A percentile compares a stretch with the other conserved stretches of the same genome.
phyloP scores from a whole-genome alignment of 2,797 vertebrate species.

The Taeniopygia guttata region DNA sequence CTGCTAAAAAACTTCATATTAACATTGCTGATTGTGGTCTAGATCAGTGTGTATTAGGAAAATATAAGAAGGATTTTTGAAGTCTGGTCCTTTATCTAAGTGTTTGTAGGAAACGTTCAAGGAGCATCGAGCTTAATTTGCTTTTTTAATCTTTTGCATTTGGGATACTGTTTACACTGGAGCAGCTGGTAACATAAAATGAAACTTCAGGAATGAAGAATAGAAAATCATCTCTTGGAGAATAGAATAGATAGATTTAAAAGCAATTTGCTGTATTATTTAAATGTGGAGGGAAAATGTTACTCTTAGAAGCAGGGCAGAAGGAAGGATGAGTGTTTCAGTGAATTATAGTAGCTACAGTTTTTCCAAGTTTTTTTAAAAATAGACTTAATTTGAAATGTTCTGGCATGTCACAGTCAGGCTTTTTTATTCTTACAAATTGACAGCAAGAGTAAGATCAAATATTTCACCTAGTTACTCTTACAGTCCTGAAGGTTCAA shows the following conservation, averaged over 20 bases:
- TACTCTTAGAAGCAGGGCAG: rapidly evolving
- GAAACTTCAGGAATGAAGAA: neutral
- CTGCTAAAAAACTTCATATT: conserved; percentile 21
- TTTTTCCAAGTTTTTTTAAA: neutral
- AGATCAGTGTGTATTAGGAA: neutral
- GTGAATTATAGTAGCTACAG: neutral
- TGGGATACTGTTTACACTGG: neutral
- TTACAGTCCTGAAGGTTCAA: neutral
- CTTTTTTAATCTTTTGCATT: neutral
- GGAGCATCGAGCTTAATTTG: rapidly evolving
- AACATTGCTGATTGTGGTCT: neutral
- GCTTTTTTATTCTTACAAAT: neutral
- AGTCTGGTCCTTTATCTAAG: neutral
- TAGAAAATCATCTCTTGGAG: neutral
- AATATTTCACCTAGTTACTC: neutral
- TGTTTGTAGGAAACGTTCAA: neutral
- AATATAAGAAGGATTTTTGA: neutral
- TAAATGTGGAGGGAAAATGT: neutral
- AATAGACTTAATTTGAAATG: neutral
- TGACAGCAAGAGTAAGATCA: neutral
- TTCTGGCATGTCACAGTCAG: neutral
- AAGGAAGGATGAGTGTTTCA: neutral
- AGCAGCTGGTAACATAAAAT: neutral
- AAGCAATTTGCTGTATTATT: neutral
- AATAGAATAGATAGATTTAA: neutral